Conservation (phyloP, 2,888 invertebrate species). For the Drosophila mayaguana region DNA sequence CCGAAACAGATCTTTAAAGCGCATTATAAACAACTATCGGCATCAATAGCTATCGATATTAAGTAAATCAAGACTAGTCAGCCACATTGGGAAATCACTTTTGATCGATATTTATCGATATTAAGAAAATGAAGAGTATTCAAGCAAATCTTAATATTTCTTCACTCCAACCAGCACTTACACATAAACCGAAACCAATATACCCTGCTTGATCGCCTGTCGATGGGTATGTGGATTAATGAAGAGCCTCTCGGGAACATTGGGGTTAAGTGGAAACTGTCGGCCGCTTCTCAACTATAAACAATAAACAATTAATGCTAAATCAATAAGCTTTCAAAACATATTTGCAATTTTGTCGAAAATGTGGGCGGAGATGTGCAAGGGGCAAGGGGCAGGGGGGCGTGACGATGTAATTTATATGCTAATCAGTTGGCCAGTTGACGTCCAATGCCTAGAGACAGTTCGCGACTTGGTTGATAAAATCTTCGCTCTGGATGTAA, state of each 20-base stretch:
- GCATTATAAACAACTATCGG: neutral
- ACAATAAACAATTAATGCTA: slow-evolving; percentile 79
- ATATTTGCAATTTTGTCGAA: slow-evolving; percentile 45
- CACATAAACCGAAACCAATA: neutral
- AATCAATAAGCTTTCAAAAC: slow-evolving; percentile 68
- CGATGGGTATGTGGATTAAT: neutral
- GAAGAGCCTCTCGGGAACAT: neutral
- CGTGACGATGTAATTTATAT: slow-evolving; percentile 72
- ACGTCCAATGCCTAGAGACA: slow-evolving; percentile 8
- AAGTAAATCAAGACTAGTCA: neutral
- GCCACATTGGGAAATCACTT: neutral
- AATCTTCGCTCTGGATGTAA: slow-evolving; percentile 14
- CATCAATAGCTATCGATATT: neutral
- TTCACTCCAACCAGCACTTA: neutral
- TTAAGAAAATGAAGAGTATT: neutral
- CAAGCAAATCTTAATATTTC: neutral
- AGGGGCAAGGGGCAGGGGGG: neutral
- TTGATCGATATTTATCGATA: slow-evolving; percentile 5
- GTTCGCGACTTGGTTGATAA: slow-evolving; percentile 1
- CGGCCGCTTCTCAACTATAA: slow-evolving; percentile 58
- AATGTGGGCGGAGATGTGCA: neutral
- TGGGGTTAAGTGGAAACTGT: slow-evolving; percentile 11
- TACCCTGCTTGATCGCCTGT: neutral
- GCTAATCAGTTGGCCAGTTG: slow-evolving; percentile 59
- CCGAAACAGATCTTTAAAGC: too few relatives aligned